Conservation (phyloP, 2,888 invertebrate species). For the Ennomos erosarius region DNA sequence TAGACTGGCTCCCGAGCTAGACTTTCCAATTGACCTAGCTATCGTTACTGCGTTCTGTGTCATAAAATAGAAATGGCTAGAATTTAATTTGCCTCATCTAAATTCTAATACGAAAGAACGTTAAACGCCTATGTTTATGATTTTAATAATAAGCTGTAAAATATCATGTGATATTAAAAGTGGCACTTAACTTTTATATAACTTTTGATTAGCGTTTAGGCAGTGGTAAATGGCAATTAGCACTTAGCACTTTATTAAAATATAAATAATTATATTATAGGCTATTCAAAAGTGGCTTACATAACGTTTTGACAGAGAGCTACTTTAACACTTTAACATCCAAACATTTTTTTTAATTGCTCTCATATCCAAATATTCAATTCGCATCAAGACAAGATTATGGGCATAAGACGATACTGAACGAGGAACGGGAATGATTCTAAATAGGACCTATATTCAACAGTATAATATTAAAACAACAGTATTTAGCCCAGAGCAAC, state of each 20-base stretch:
- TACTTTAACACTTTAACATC: no score
- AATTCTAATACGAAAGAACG: conserved; percentile 17
- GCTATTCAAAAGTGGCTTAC: neutral
- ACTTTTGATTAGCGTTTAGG: conserved; percentile 20
- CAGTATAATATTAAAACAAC: no score
- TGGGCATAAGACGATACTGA: no score
- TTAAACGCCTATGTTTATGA: conserved; percentile 22
- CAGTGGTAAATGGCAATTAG: conserved; percentile 6
- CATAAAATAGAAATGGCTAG: conserved; percentile 22
- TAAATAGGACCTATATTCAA: no score
- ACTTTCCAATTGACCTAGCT: conserved; percentile 34
- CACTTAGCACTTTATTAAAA: conserved; percentile 5
- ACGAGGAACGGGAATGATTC: no score
- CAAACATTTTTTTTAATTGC: no score
- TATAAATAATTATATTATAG: conserved; percentile 2
- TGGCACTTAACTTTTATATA: conserved; percentile 12
- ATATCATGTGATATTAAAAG: conserved; percentile 13
- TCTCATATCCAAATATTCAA: no score
- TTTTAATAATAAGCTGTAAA: conserved; percentile 21
- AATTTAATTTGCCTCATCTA: conserved; percentile 16
- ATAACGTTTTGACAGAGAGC: no score
- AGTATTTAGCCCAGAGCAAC: no score
- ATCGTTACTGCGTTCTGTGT: conserved; percentile 17
- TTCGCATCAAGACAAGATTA: no score
- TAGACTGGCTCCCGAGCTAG: conserved; percentile 10